Base-by-base conservation (phyloP, 2,888 invertebrate genomes). In the Deilephila elpenor region DNA sequence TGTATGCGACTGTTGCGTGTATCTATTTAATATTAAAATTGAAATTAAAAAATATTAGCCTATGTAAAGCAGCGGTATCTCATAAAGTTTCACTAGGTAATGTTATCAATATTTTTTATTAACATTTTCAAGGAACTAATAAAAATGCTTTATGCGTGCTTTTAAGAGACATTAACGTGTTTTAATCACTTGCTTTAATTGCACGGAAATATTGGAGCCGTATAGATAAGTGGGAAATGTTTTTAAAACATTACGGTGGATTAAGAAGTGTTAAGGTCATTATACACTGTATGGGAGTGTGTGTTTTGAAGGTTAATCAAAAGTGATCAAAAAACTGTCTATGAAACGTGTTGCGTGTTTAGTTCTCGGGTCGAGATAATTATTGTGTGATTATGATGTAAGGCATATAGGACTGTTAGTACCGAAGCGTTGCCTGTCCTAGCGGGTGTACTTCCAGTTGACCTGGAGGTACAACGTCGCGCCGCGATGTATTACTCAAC, bases 101-200 rank as follows among this genome's bases (percentile, higher is more conserved):
- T 25, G 34, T 51, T 25, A 67, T 44, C 51, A 51, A 67, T 51
- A 67, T 29, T 32, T 61, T 62, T 37, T 14, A 51, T 20, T 8
- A 5, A 5, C 19, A 56, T n/a, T 25, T 67, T 51, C 67, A 67
- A 67, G 25, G 67, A 67, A 51, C 20, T 44, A 62, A 67, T 67
- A 44, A 67, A 67, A 44, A 44, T 51, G 11, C 44, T 34, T n/a
- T n/a, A 62, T 62, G 20, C n/a, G 7, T 64, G 67, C 67, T 67
- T 67, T 51, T 51, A 67, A 67, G 67, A 44, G 51, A 25, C 25
- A 20, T 44, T 67, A 51, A 51, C 51, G 67, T 19, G n/a, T 62
- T 62, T 60, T 37, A 79, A 78, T 75, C 75, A 71, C 75, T 71
- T 67, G 67, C 71, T 70, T 74, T 74, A 59, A 74, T 67, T 32